Conservation (phyloP, 2,113 vertebrate genomes). For the Takifugu flavidus region DNA sequence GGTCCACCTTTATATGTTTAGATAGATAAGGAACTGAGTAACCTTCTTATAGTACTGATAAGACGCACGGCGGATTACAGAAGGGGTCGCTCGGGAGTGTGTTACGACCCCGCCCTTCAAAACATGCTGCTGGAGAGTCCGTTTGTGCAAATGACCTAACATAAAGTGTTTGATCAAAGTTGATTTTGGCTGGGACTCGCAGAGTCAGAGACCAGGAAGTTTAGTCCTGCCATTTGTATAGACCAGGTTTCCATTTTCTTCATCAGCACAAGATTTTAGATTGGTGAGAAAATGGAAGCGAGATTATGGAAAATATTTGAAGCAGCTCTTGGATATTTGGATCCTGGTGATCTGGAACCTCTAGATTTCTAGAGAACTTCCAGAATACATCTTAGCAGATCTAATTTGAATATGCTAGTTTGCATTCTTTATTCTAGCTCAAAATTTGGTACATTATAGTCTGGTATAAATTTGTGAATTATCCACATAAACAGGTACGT, state of each 20-base stretch:
- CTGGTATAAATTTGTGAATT: too few relatives aligned
- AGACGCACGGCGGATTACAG: constrained; percentile 43
- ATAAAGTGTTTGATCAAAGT: constrained; percentile 60
- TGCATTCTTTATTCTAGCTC: too few relatives aligned
- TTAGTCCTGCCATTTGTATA: constrained; percentile 35
- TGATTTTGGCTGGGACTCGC: constrained; percentile 62
- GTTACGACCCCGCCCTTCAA: constrained; percentile 34
- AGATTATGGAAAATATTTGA: constrained; percentile 15
- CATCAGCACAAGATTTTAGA: constrained; percentile 18
- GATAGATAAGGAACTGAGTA: constrained; percentile 71
- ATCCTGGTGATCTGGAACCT: neutral
- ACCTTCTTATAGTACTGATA: constrained; percentile 57
- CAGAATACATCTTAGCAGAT: too few relatives aligned
- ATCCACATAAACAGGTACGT: too few relatives aligned
- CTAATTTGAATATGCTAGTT: too few relatives aligned
- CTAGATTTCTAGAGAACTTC: too few relatives aligned
- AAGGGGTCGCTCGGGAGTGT: constrained; percentile 42
- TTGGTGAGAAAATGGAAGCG: constrained; percentile 38
- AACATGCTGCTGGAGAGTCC: constrained; percentile 41
- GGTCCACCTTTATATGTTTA: constrained; percentile 59
- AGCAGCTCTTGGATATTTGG: constrained; percentile 12
- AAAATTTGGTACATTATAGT: too few relatives aligned
- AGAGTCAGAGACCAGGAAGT: constrained; percentile 36
- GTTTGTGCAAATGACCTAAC: constrained; percentile 56
- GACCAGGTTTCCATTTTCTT: constrained; percentile 8